Evolutionary conservation across 2,113 vertebrate species (phyloP), one percentile per base, ranked within the genome.

Genomic region (Spheniscus mendiculus): DNA sequence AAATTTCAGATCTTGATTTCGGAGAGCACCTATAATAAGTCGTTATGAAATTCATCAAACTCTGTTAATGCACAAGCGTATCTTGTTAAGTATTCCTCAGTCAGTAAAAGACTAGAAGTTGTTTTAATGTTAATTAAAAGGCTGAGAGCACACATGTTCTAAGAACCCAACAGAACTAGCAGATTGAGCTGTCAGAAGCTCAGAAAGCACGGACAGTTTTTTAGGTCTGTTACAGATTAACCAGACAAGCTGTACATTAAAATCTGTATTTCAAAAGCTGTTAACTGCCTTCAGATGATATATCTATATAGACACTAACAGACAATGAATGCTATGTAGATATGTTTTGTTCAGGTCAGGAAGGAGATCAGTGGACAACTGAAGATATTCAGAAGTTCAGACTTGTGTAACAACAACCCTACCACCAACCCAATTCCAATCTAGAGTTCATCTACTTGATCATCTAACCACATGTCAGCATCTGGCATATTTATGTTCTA

Each of bases 1-100:
- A 90, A 13, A 93, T 74, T 83, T 97, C 91, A 89, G 92, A 74
- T 52, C 91, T 83, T 14, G 92, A 45, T 22, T 94, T 91, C 11
- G 49, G 59, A 40, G 27, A 62, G 53, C 71, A 76, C 93, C 97
- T 98, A 47, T 18, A 92, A 92, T 1, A 53, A 52, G 76, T 5
- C 2, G 2, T 85, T 27, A 59, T 5, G 30, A 95, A 73, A 77
- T 23, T 30, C 79, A 83, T 17, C 59, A 20, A 62, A 62, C 42
- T 63, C 67, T 32, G 52, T 34, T 30, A 49, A 83, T 29, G 53
- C 47, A 89, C 30, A 14, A 90, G 66, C 7, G 4, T 11, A 34
- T 38, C 26, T 22, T 15, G 19, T 50, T 53, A 67, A 74, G 79
- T 5, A 67, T 63, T 94, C 59, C 73, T 59, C 65, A 78, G 80